phyloP scores from a whole-genome alignment of 2,888 invertebrate species.

The Stenchaetothrips biformis region DNA sequence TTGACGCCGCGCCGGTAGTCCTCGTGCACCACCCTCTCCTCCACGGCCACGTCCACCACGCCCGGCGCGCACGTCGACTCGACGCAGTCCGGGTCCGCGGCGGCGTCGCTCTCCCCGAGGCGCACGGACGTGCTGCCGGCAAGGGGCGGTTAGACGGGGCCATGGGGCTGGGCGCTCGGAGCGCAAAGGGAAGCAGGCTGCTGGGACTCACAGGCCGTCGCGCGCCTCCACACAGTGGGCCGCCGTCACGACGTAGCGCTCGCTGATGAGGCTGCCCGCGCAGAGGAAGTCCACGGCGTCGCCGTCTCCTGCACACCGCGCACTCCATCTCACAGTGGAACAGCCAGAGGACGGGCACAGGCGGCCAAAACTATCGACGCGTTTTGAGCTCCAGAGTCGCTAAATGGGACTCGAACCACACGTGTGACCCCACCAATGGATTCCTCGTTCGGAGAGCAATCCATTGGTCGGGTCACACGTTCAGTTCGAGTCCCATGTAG shows the following conservation, averaged over 20 bases:
- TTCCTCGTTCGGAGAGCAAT: too few relatives aligned
- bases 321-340: too few relatives aligned
- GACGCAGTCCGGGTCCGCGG: constrained; percentile 37
- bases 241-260: constrained; percentile 8
- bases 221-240: background rate
- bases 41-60: constrained; percentile 34
- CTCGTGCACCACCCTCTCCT: constrained; percentile 33
- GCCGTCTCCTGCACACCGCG: background rate
- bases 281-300: background rate
- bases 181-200: background rate
- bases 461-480: too few relatives aligned
- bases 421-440: too few relatives aligned
- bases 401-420: too few relatives aligned
- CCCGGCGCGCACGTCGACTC: constrained; percentile 33
- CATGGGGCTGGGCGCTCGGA: too few relatives aligned
- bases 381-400: too few relatives aligned
- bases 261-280: constrained; percentile 11
- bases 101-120: constrained; percentile 38
- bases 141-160: background rate
- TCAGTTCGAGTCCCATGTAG: too few relatives aligned
- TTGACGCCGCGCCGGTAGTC: constrained; percentile 36
- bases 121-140: constrained; percentile 36
- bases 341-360: too few relatives aligned
- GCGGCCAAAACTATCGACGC: too few relatives aligned
- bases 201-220: background rate